phyloP scores from a whole-genome alignment of 2,888 invertebrate genomes.

The Drosophila infuscata region DNA sequence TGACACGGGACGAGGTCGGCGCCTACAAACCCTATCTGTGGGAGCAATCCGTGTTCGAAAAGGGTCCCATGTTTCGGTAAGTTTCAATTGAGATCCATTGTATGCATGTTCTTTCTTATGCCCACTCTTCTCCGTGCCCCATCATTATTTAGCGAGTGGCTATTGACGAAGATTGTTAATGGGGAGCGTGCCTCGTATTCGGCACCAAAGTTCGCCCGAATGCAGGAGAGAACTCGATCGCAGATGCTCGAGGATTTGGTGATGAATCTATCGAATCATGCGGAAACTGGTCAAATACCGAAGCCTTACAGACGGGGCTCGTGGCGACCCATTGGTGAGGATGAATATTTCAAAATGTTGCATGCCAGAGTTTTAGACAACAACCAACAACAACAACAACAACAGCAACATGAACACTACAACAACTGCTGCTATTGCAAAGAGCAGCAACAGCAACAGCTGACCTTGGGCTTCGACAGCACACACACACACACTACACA shows the following conservation, averaged over 20 bases:
- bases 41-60: conserved; percentile 97
- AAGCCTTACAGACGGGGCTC: conserved; percentile 96
- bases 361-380: conserved; percentile 82
- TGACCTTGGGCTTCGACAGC: conserved; percentile 32
- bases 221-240: conserved; percentile 96
- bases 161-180: conserved; percentile 96
- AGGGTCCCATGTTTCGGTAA: conserved; percentile 96
- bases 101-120: not conserved
- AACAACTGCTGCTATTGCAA: conserved; percentile 63
- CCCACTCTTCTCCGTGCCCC: not conserved
- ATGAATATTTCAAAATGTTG: conserved; percentile 84
- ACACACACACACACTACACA: conserved; percentile 43
- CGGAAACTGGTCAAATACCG: conserved; percentile 97
- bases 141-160: conserved; percentile 89
- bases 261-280: conserved; percentile 96
- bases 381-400: conserved; percentile 51
- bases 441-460: conserved; percentile 11
- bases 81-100: conserved; percentile 7
- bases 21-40: conserved; percentile 98
- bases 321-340: conserved; percentile 94
- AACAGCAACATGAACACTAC: conserved; percentile 34
- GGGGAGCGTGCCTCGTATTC: conserved; percentile 97
- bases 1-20: conserved; percentile 96
- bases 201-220: conserved; percentile 96
- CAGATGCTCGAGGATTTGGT: conserved; percentile 98